Conservation (phyloP, 2,888 invertebrate genomes). For the Cheilosia impressa region DNA sequence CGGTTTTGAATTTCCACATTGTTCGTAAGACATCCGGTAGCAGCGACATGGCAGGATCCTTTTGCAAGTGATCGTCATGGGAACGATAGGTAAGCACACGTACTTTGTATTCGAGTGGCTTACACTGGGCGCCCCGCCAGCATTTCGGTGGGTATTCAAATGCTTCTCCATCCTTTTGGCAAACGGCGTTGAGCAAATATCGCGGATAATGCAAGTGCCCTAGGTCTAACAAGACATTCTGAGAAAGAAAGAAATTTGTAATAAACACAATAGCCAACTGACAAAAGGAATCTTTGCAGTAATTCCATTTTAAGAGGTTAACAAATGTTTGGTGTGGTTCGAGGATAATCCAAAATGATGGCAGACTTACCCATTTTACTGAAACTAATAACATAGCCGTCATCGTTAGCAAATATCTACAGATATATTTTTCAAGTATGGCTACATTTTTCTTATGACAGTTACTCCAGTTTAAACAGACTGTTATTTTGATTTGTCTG, state of each 20-base stretch:
- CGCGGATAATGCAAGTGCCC: conserved; percentile 81
- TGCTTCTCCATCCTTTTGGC: conserved; percentile 79
- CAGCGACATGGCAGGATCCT: conserved; percentile 77
- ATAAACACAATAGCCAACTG: neutral
- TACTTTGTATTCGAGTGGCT: conserved; percentile 82
- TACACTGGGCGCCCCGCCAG: conserved; percentile 81
- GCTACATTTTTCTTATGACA: no score
- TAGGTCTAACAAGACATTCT: conserved; percentile 81
- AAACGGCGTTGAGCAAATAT: conserved; percentile 82
- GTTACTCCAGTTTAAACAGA: no score
- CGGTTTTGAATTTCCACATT: conserved; percentile 81
- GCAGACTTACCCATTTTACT: no score
- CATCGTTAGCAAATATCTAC: no score
- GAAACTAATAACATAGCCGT: no score
- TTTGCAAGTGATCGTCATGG: conserved; percentile 76
- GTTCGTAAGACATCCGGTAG: conserved; percentile 78
- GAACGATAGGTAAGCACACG: conserved; percentile 80
- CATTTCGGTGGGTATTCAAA: conserved; percentile 79
- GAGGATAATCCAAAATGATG: no score
- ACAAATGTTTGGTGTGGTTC: no score
- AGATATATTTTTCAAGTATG: neutral
- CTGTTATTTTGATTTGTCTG: no score
- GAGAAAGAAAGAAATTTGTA: neutral
- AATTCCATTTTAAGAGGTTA: no score
- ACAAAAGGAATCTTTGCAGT: no score